Percentiles rank a stretch among this genome's conserved stretches.
Conservation (phyloP, 2,888 invertebrate genomes). For the Agrilus biguttatus region DNA sequence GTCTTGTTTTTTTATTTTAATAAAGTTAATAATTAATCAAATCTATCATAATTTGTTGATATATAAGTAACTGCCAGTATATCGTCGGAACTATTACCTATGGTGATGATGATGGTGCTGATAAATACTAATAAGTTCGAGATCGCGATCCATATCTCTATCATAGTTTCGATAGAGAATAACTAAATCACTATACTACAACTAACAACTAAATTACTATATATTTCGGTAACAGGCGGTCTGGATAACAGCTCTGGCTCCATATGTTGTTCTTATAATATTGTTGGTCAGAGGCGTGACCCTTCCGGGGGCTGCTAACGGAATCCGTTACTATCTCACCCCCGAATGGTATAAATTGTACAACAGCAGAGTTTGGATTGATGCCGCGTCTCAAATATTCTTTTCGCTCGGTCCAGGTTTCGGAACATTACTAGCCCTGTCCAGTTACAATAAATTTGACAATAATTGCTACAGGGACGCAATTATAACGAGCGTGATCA, state of each 20-base stretch:
- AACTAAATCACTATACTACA: no score
- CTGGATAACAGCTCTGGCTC: constrained; percentile 89
- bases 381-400: constrained; percentile 88
- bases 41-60: no score
- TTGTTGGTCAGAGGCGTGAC: constrained; percentile 72
- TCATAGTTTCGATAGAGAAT: no score
- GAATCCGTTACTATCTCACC: constrained; percentile 76
- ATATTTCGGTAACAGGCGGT: constrained; percentile 49
- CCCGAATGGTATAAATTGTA: constrained; percentile 78
- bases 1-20: no score
- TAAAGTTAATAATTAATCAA: no score
- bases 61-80: no score
- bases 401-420: constrained; percentile 89
- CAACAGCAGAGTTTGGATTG: constrained; percentile 78
- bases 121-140: no score
- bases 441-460: constrained; percentile 88
- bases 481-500: constrained; percentile 75
- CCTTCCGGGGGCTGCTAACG: constrained; percentile 70
- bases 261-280: constrained; percentile 80
- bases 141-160: no score
- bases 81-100: no score
- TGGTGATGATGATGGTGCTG: no score
- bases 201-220: background rate
- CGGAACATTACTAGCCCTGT: constrained; percentile 75
- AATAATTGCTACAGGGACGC: constrained; percentile 86